Conservation (phyloP, 2,113 vertebrate species). For the Formicarius rufipectus region DNA sequence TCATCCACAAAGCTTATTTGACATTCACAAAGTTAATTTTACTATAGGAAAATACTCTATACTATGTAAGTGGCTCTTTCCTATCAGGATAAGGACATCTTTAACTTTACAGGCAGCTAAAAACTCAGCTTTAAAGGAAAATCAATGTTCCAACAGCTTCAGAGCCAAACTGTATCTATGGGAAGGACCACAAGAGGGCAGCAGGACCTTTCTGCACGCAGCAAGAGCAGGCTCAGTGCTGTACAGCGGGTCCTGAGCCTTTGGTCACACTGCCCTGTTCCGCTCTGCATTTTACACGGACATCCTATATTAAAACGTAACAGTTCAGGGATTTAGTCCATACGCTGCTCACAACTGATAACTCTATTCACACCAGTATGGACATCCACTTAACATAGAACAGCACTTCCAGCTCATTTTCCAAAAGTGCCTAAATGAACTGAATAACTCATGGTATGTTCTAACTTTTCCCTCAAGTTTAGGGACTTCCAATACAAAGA, state of each 20-base stretch:
- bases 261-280: neutral
- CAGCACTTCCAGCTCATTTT: neutral
- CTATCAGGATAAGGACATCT: neutral
- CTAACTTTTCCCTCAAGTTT: neutral
- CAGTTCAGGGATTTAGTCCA: neutral
- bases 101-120: neutral
- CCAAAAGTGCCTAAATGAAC: neutral
- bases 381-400: rapidly evolving
- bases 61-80: neutral
- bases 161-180: neutral
- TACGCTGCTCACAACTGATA: rapidly evolving
- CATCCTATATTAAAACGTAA: neutral
- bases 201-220: neutral
- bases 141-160: neutral
- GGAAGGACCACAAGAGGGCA: neutral
- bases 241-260: rapidly evolving
- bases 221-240: rapidly evolving
- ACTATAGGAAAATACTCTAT: neutral
- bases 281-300: neutral
- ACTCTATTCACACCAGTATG: rapidly evolving
- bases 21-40: too few relatives aligned
- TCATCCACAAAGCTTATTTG: neutral
- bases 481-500: neutral
- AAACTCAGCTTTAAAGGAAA: neutral
- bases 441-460: neutral